Evolutionary conservation across 2,113 vertebrate species (phyloP), one percentile per base, ranked within the genome.

Genomic region (Tetrao urogallus): DNA sequence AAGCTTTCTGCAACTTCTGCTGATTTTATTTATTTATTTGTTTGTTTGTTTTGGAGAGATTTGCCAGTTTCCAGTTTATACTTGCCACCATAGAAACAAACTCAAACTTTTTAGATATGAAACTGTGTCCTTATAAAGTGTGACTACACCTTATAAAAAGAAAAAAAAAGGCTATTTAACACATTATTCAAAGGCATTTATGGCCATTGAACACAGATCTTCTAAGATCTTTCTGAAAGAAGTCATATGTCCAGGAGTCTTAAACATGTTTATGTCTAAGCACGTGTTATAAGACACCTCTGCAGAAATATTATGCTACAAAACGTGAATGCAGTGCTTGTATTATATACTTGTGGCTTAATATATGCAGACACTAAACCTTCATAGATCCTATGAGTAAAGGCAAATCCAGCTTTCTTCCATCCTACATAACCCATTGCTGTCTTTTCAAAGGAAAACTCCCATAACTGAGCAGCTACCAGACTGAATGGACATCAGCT

Each of bases 401-500:
- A 80, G 78, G 58, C 7, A 84, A 95, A 93, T 72, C 57, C 87
- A 82, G 16, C 63, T 71, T 70, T 57, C 10, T 42, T 58, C 57
- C 30, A 13, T 89, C 50, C 45, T 82, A 48, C 56, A 78, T 83
- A 90, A 66, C 27, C 82, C 17, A 4, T 45, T 77, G 30, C 65
- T 88, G 36, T 6, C 86, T 91, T 94, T 80, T 82, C 86, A 56
- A 65, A 86, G 61, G 56, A 57, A 87, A 84, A 80, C 8, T 79
- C 52, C 61, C 57, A 48, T 27, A 89, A 82, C 28, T 27, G 54
- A 85, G 19, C 10, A 94, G 58, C 54, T 70, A 76, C 32, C 58
- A 89, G 56, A 63, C n/a, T 13, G 13, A 86, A 89, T 11, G 47
- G 78, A 74, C 67, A 91, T 92, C 87, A 93, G 36, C 50, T 70